Evolutionary conservation across 2,113 vertebrate species (phyloP), one percentile per base, ranked within the genome.

Genomic region (Phoenicopterus ruber): DNA sequence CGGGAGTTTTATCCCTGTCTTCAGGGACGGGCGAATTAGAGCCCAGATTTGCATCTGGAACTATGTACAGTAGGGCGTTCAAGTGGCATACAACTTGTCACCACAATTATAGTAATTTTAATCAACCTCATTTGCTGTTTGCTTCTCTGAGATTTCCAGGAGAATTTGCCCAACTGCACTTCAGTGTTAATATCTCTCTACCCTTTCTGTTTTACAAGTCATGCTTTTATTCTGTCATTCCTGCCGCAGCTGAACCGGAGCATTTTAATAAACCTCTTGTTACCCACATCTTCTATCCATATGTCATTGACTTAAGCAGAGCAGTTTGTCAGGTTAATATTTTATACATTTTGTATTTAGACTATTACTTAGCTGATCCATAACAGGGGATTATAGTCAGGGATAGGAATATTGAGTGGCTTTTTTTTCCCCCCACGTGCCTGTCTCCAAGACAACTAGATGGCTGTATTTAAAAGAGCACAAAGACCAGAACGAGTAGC

Each of bases 401-500:
- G 82, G 46, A 54, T 94, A 84, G 34, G 92, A 87, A 86, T 61
- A 92, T 66, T 59, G 65, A 79, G 42, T 38, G 59, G 21, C 11
- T n/a, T 42, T 40, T 55, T 82, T 65, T 31, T 17, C 15, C 15
- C 0, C n/a, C 73, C 98, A 97, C 98, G 81, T 94, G 94, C 86
- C 97, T 94, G 98, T 98, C 98, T 98, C 97, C 97, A 98, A 93
- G 98, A 97, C 97, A 97, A 97, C 95, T 96, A 95, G 97, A 98
- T 97, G 97, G 97, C 97, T 96, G 98, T 96, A 98, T 98, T 98
- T 98, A 98, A 98, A 97, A 94, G 97, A 98, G 89, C 86, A 98
- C 96, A 97, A 98, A 98, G 98, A 97, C 95, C 98, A 97, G 97
- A 97, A 94, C 34, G 93, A 97, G 98, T 95, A 97, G 97, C 96